A percentile compares a stretch with the other conserved stretches of the same genome.
These are phyloP conservation scores for Lasiommata megera DNA, from an alignment of 2,888 invertebrate species.

Conservation along the genomic window DNA sequence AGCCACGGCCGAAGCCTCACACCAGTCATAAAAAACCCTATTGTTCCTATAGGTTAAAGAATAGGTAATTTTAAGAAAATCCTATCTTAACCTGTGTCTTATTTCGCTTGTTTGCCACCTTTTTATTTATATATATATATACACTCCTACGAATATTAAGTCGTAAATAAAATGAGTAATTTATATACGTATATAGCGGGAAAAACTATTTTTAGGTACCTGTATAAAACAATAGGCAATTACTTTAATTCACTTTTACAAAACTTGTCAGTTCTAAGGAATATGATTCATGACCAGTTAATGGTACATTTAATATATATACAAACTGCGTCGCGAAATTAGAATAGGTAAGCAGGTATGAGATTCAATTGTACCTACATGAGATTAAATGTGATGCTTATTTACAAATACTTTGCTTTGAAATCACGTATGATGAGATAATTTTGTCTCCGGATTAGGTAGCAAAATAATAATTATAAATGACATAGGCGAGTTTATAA, in stretches of 20 bases:
- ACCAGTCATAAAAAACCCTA: too few relatives aligned
- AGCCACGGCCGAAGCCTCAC: too few relatives aligned
- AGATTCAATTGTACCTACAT: background rate
- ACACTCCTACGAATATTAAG: too few relatives aligned
- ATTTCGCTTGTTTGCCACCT: too few relatives aligned
- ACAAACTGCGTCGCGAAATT: constrained; percentile 41
- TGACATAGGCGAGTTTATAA: background rate
- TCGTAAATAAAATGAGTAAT: too few relatives aligned
- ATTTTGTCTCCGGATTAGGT: constrained; percentile 33
- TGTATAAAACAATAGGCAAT: constrained; percentile 3
- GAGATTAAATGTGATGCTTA: background rate
- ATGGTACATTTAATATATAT: constrained; percentile 43
- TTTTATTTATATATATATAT: too few relatives aligned
- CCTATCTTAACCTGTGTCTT: too few relatives aligned
- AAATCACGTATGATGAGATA: constrained; percentile 49
- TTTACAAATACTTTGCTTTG: constrained; percentile 34
- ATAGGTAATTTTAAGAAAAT: too few relatives aligned
- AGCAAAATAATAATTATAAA: background rate
- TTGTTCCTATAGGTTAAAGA: too few relatives aligned
- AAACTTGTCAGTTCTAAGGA: constrained; percentile 13
- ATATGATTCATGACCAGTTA: constrained; percentile 42
- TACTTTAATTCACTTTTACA: constrained; percentile 16
- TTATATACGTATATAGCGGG: too few relatives aligned
- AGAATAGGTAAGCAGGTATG: constrained; percentile 29
- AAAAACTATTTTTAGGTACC: too few relatives aligned